phyloP scores from a whole-genome alignment of 2,888 invertebrate genomes.

The Stenoptilia bipunctidactyla region DNA sequence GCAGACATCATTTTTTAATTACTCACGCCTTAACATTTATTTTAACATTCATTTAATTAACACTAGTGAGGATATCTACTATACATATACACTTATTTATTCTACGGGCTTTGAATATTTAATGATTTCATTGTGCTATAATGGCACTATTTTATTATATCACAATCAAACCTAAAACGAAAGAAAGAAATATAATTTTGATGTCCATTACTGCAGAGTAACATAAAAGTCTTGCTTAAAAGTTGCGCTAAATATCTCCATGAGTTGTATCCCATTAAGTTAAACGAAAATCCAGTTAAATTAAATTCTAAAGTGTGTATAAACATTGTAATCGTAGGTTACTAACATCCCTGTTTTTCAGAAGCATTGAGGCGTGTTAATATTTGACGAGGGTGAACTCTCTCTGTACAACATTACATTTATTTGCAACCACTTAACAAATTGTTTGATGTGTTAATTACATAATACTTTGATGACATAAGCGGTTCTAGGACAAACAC shows the following conservation, averaged over 20 bases:
- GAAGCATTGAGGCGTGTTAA: not conserved
- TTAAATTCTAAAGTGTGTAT: too few species aligned
- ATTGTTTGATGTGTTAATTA: slow-evolving; percentile 1
- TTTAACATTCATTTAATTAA: not conserved
- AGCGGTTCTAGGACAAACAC: not conserved
- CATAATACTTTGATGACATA: not conserved
- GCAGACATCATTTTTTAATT: not conserved
- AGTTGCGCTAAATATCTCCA: too few species aligned
- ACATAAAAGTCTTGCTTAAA: too few species aligned
- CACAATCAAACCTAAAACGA: not conserved
- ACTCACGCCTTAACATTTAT: not conserved
- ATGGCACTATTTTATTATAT: too few species aligned
- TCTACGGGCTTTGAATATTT: not conserved
- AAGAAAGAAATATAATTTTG: not conserved
- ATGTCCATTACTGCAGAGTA: too few species aligned
- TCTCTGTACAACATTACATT: not conserved
- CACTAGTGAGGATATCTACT: not conserved
- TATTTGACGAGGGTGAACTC: not conserved
- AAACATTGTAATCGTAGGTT: too few species aligned
- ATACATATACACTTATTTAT: not conserved
- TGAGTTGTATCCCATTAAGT: too few species aligned
- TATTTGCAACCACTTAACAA: not conserved
- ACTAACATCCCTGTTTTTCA: not conserved
- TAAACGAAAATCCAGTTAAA: too few species aligned
- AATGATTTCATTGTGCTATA: too few species aligned